These are phyloP conservation scores for Acanthacorydalis orientalis DNA, from an alignment of 2,888 invertebrate genomes.

Conservation along the genomic window DNA sequence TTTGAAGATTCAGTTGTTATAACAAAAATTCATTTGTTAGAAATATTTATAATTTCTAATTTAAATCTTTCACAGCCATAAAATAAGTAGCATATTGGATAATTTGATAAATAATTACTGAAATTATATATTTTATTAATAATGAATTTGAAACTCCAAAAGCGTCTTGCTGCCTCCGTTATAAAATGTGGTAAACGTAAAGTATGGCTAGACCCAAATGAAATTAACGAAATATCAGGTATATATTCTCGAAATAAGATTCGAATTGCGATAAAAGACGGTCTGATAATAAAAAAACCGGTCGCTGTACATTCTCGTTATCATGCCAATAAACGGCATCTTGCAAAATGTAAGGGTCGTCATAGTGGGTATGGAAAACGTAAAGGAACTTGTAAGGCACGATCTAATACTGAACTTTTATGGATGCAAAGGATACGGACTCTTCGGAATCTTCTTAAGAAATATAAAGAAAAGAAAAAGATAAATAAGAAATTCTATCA, in stretches of 20 bases:
- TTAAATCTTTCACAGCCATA: no score
- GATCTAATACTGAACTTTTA: conserved; percentile 45
- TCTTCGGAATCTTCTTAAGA: conserved; percentile 77
- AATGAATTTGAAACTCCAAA: conserved; percentile 48
- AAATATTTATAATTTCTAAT: no score
- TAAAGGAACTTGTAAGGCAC: conserved; percentile 95
- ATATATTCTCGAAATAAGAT: conserved; percentile 97
- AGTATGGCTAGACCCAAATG: conserved; percentile 98
- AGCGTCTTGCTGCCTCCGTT: conserved; percentile 93
- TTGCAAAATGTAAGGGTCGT: conserved; percentile 88
- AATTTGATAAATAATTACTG: no score
- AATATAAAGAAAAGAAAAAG: conserved; percentile 89
- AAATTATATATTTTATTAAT: not conserved
- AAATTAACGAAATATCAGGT: conserved; percentile 93
- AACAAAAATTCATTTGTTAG: no score
- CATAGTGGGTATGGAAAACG: conserved; percentile 96
- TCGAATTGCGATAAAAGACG: conserved; percentile 93
- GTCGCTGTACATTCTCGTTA: conserved; percentile 93
- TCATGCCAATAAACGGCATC: conserved; percentile 84
- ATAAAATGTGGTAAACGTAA: conserved; percentile 96
- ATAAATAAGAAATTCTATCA: conserved; percentile 96
- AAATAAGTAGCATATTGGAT: no score
- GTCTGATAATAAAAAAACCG: conserved; percentile 94
- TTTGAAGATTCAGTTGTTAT: no score
- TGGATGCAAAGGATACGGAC: conserved; percentile 91